Evolutionary conservation across 2,113 vertebrate species (phyloP).

Genomic region (Phaethornis superciliosus): DNA sequence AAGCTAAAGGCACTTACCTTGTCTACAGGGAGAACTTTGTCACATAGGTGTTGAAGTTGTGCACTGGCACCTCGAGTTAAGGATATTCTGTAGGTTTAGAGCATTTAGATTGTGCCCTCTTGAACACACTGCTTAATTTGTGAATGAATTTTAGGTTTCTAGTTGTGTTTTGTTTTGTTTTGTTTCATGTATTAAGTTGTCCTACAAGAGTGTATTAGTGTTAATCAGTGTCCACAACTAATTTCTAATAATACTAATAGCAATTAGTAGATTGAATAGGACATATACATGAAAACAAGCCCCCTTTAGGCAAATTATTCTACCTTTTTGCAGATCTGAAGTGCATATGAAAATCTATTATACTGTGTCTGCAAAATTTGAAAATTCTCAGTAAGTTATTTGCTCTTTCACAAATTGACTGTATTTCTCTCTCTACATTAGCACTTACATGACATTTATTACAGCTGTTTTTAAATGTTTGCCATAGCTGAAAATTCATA

Average conservation of each 20-base stretch:
- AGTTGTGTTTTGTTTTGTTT: background rate
- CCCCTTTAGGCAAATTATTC: background rate
- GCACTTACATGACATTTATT: background rate
- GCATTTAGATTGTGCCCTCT: background rate
- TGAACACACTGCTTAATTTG: background rate
- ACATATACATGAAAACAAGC: background rate
- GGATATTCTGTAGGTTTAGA: background rate
- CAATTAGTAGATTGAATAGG: background rate
- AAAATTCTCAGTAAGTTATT: background rate
- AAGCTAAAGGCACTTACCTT: background rate
- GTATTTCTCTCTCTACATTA: background rate
- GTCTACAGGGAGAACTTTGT: background rate
- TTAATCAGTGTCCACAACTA: background rate
- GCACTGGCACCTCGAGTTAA: background rate
- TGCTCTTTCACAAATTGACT: background rate
- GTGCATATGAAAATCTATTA: background rate
- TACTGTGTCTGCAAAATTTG: background rate
- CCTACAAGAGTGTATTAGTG: background rate
- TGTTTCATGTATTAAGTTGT: background rate
- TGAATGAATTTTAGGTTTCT: background rate
- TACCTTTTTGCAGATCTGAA: background rate
- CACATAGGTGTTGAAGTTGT: background rate
- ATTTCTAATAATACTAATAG: background rate
- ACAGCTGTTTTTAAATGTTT: background rate
- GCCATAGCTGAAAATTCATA: rapidly evolving